Evolutionary conservation across 2,113 vertebrate species (phyloP).

Genomic region (Nothocercus nigrocapillus): DNA sequence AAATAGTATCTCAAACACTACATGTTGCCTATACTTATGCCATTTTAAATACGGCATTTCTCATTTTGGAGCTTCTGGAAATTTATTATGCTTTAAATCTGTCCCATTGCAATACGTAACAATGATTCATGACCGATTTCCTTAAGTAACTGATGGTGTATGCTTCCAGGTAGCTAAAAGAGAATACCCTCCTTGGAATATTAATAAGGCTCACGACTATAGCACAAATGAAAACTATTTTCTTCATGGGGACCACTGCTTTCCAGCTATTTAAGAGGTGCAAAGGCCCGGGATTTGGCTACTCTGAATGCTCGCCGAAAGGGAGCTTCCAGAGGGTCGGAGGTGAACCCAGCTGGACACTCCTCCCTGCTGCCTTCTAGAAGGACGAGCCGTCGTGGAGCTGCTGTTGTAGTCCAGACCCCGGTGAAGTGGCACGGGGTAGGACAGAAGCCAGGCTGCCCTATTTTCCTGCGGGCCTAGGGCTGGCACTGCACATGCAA

Average conservation of each 20-base stretch:
- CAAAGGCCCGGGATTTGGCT: neutral
- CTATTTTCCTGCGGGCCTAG: neutral
- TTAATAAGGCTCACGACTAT: neutral
- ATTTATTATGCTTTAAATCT: neutral
- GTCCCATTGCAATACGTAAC: neutral
- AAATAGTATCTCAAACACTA: neutral
- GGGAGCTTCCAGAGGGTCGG: neutral
- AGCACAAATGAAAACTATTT: neutral
- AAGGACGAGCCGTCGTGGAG: neutral
- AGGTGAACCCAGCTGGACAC: neutral
- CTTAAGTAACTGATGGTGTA: neutral
- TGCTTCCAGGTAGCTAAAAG: neutral
- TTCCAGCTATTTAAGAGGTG: neutral
- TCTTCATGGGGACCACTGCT: neutral
- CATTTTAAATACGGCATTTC: neutral
- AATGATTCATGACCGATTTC: neutral
- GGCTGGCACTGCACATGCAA: neutral
- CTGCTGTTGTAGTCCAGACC: neutral
- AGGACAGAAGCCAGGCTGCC: neutral
- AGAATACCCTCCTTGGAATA: neutral
- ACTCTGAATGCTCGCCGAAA: neutral
- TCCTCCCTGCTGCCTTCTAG: neutral
- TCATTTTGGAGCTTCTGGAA: neutral
- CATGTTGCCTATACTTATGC: neutral
- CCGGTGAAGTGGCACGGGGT: neutral